Evolutionary conservation across 2,888 invertebrate species (phyloP).

Genomic region (Aethes cnicana): DNA sequence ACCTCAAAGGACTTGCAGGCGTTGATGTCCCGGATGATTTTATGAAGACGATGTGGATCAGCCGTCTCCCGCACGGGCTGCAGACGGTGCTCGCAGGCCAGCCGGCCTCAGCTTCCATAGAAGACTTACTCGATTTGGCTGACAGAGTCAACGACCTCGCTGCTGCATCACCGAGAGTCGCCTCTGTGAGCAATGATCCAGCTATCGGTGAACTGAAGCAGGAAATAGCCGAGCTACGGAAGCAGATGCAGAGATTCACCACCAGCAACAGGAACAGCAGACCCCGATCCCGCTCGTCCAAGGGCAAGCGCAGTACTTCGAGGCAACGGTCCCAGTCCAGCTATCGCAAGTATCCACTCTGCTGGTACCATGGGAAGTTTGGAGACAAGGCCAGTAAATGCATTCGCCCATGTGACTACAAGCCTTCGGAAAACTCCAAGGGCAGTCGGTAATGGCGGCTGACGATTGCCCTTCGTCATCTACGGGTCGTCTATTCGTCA

Average conservation of each 20-base stretch:
- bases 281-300: neutral
- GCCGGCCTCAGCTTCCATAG: neutral
- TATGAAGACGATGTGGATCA: slow-evolving; percentile 17
- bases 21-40: slow-evolving; percentile 28
- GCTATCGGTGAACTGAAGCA: no score
- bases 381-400: slow-evolving; percentile 26
- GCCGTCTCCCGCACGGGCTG: slow-evolving; percentile 9
- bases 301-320: neutral
- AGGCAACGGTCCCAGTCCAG: slow-evolving; percentile 26
- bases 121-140: slow-evolving; percentile 4
- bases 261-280: neutral
- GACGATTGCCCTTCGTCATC: no score
- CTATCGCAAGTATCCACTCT: slow-evolving; percentile 25
- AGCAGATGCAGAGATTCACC: neutral
- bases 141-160: no score
- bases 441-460: slow-evolving; percentile 34
- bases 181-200: no score
- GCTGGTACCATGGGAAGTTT: slow-evolving; percentile 37
- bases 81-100: slow-evolving; percentile 32
- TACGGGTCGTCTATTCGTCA: no score
- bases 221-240: neutral
- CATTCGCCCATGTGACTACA: slow-evolving; percentile 27
- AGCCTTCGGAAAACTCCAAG: slow-evolving; percentile 31
- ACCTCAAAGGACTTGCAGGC: slow-evolving; percentile 31
- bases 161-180: no score